These are phyloP conservation scores for Semnopithecus entellus DNA, from an alignment of 2,113 vertebrate species.

Conservation along the genomic window DNA sequence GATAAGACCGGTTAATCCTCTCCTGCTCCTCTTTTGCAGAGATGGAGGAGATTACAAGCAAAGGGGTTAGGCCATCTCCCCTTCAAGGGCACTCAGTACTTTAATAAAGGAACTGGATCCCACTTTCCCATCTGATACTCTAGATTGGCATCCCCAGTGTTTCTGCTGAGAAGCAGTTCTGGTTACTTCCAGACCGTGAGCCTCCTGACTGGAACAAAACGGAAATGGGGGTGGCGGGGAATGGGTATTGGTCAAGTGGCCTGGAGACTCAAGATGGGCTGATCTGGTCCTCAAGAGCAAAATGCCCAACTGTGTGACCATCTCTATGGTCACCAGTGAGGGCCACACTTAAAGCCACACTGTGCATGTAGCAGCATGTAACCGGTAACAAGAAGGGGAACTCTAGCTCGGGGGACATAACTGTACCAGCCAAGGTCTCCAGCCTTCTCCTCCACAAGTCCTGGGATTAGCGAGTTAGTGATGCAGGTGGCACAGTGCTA, in stretches of 20 bases:
- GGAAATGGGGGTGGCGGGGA: not conserved
- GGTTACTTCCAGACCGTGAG: not conserved
- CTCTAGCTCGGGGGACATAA: not conserved
- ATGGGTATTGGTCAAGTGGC: not conserved
- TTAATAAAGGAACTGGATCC: not conserved
- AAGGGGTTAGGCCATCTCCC: slow-evolving; percentile 14
- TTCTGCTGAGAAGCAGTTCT: not conserved
- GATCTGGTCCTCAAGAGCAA: not conserved
- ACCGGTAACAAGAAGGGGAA: not conserved
- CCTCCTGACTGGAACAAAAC: not conserved
- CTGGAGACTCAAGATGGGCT: not conserved
- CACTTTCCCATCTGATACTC: not conserved
- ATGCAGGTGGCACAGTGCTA: no score
- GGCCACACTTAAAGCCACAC: not conserved
- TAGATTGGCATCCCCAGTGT: not conserved
- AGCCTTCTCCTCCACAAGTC: not conserved
- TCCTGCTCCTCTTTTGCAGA: not conserved
- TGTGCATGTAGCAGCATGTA: rapidly evolving
- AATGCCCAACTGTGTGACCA: not conserved
- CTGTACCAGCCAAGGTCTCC: not conserved
- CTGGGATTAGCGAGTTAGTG: not conserved
- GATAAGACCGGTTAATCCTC: slow-evolving; percentile 67
- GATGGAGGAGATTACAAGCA: slow-evolving; percentile 63
- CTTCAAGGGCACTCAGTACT: slow-evolving; percentile 63
- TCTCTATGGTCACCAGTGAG: not conserved